These are phyloP conservation scores for Lophius americanus DNA, from an alignment of 2,797 vertebrate genomes.

Conservation along the genomic window DNA sequence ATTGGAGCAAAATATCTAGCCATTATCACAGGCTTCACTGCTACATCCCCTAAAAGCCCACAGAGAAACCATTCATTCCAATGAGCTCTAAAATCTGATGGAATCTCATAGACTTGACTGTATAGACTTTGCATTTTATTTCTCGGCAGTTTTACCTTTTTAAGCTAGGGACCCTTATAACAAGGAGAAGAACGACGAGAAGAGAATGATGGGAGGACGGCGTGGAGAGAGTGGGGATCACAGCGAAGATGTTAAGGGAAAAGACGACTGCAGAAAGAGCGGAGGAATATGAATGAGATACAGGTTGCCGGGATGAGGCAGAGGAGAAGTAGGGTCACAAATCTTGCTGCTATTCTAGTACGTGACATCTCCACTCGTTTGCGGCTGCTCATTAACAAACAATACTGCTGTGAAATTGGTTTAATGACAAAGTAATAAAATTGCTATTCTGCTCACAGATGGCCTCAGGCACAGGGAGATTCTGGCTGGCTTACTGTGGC, in stretches of 20 bases:
- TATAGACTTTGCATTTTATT: constrained; percentile 99
- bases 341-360: constrained; percentile 98
- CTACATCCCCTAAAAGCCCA: constrained; percentile 66
- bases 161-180: constrained; percentile 89
- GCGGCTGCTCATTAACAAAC: constrained; percentile 99
- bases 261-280: constrained; percentile 47
- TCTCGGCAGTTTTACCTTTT: constrained; percentile 94
- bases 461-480: constrained; percentile 96
- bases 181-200: constrained; percentile 42
- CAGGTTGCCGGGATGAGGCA: constrained; percentile 64
- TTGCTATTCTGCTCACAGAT: constrained; percentile 99
- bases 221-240: constrained; percentile 38
- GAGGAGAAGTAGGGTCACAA: constrained; percentile 89
- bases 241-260: constrained; percentile 56
- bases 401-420: constrained; percentile 99
- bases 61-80: constrained; percentile 89
- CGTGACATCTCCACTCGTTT: constrained; percentile 99
- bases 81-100: constrained; percentile 95
- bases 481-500: constrained; percentile 95
- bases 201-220: constrained; percentile 45
- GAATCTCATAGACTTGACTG: constrained; percentile 95
- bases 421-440: constrained; percentile 99
- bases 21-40: constrained; percentile 68
- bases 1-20: constrained; percentile 70
- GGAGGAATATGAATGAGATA: constrained; percentile 71